A percentile compares a stretch with the other conserved stretches of the same genome.
phyloP scores from a whole-genome alignment of 2,888 invertebrate species.

The Flabesymbios commensalis region DNA sequence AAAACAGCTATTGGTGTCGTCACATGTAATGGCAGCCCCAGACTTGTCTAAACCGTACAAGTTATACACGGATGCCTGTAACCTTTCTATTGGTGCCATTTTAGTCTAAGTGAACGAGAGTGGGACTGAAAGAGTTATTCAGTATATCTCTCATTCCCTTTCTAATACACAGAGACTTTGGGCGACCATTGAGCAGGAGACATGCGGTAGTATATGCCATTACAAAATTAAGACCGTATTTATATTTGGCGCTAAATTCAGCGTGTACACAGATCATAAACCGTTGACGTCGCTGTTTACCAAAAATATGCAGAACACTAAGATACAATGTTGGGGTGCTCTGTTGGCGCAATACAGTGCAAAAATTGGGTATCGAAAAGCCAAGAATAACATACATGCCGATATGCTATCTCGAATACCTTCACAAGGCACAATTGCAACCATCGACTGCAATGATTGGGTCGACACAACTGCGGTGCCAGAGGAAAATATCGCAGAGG shows the following conservation, averaged over 20 bases:
- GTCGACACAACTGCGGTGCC: background rate
- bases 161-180: background rate
- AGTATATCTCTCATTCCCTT: conserved; percentile 1
- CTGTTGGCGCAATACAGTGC: conserved; percentile 3
- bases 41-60: background rate
- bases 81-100: background rate
- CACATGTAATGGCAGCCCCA: background rate
- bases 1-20: background rate
- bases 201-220: conserved; percentile 2
- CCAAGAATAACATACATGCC: background rate
- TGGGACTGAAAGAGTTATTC: background rate
- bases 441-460: background rate
- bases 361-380: conserved; percentile 1
- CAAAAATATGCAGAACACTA: no score
- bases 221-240: background rate
- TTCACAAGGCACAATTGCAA: background rate
- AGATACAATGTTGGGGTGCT: conserved; percentile 4
- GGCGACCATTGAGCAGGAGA: conserved; percentile 5
- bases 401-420: conserved; percentile 4
- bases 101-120: background rate
- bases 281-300: background rate
- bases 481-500: background rate
- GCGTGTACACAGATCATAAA: background rate
- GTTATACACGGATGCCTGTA: background rate
- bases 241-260: conserved; percentile 2